These are phyloP conservation scores for Scarus forsteni DNA, from an alignment of 2,797 vertebrate species.

Conservation along the genomic window DNA sequence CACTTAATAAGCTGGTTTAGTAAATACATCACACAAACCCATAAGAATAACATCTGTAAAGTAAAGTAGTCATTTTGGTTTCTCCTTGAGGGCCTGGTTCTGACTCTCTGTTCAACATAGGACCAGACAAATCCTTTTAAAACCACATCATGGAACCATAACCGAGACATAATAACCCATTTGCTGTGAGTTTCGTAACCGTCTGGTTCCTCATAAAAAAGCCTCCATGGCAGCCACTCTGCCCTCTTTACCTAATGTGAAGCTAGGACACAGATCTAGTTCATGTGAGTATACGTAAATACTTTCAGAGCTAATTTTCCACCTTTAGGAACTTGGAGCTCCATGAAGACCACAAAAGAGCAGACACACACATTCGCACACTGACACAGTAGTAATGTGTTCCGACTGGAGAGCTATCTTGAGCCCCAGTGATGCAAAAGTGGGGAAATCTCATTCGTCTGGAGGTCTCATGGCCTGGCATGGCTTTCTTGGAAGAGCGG, in stretches of 20 bases:
- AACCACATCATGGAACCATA: conserved; percentile 61
- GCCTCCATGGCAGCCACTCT: conserved; percentile 49
- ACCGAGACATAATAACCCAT: conserved; percentile 58
- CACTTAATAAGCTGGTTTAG: background rate
- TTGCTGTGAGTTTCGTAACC: conserved; percentile 59
- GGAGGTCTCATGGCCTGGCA: conserved; percentile 71
- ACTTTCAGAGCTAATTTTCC: conserved; percentile 71
- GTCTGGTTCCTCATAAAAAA: conserved; percentile 60
- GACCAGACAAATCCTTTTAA: conserved; percentile 31
- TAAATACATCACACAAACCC: conserved; percentile 16
- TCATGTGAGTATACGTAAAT: conserved; percentile 69
- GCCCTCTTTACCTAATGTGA: conserved; percentile 50
- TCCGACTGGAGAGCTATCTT: conserved; percentile 60
- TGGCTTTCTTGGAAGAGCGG: conserved; percentile 78
- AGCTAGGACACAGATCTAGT: conserved; percentile 56
- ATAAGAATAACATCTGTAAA: conserved; percentile 4
- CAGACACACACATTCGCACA: conserved; percentile 32
- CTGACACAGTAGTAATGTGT: conserved; percentile 63
- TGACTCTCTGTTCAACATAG: conserved; percentile 25
- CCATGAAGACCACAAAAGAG: conserved; percentile 36
- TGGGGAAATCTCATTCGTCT: conserved; percentile 72
- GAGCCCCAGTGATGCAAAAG: conserved; percentile 53
- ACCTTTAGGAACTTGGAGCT: conserved; percentile 58
- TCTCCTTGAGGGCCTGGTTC: background rate
- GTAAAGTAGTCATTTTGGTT: conserved; percentile 19